phyloP scores from a whole-genome alignment of 1,140 invertebrate species.

The Pristionchus pacificus region DNA sequence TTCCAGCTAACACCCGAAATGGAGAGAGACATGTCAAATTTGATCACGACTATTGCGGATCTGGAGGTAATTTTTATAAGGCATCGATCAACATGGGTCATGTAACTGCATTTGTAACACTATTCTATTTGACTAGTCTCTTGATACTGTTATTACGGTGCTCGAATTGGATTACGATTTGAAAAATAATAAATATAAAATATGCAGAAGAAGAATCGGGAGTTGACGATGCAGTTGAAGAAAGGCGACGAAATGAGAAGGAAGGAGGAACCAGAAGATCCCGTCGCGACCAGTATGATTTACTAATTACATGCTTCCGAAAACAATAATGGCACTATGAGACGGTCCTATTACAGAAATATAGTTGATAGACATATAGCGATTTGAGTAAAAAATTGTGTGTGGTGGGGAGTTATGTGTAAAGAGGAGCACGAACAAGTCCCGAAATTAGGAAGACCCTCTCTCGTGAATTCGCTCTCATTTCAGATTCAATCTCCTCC shows the following conservation, averaged over 20 bases:
- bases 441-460: no score
- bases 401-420: no score
- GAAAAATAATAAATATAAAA: background rate
- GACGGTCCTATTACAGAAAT: no score
- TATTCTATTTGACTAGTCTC: background rate
- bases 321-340: no score
- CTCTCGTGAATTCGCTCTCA: no score
- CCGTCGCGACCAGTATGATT: background rate
- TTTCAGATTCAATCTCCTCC: constrained; percentile 9
- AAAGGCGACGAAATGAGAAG: background rate
- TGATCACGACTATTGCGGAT: constrained; percentile 42
- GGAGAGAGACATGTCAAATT: constrained; percentile 41
- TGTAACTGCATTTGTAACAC: background rate
- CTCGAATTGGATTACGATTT: no score
- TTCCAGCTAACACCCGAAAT: constrained; percentile 32
- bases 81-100: constrained; percentile 2
- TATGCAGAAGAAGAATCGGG: constrained; percentile 27
- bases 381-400: no score
- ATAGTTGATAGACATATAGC: no score
- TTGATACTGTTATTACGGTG: background rate
- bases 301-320: no score
- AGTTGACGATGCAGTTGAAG: constrained; percentile 39
- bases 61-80: constrained; percentile 36
- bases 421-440: no score
- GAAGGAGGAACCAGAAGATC: background rate